phyloP scores from a whole-genome alignment of 2,888 invertebrate genomes.

The Eilema caniola region DNA sequence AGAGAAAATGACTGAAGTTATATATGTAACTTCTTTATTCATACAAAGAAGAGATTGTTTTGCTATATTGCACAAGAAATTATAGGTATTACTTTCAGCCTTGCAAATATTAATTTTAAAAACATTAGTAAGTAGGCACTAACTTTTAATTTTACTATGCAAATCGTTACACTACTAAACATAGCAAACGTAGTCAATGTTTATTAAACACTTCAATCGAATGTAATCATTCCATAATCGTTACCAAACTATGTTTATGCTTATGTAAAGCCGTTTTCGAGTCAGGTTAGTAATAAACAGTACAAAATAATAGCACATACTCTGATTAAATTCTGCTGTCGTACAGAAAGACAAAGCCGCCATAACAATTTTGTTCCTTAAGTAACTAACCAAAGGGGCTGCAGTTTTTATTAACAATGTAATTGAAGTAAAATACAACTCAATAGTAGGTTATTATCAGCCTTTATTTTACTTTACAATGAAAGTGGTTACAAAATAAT shows the following conservation, averaged over 20 bases:
- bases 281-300: not conserved
- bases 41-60: too few relatives aligned
- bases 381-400: not conserved
- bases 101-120: too few relatives aligned
- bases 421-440: not conserved
- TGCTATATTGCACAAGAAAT: not conserved
- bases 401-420: not conserved
- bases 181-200: not conserved
- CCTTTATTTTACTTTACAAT: not conserved
- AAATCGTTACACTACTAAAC: not conserved
- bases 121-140: too few relatives aligned
- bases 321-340: not conserved
- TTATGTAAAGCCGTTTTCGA: not conserved
- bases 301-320: not conserved
- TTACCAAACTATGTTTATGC: not conserved
- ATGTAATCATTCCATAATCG: not conserved
- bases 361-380: not conserved
- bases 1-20: not conserved
- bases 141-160: too few relatives aligned
- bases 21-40: not conserved
- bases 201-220: not conserved
- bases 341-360: slow-evolving; percentile 4
- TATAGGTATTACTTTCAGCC: not conserved
- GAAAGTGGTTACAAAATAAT: not conserved
- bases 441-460: not conserved